Conservation (phyloP, 2,888 invertebrate species). For the Hylaea fasciaria region DNA sequence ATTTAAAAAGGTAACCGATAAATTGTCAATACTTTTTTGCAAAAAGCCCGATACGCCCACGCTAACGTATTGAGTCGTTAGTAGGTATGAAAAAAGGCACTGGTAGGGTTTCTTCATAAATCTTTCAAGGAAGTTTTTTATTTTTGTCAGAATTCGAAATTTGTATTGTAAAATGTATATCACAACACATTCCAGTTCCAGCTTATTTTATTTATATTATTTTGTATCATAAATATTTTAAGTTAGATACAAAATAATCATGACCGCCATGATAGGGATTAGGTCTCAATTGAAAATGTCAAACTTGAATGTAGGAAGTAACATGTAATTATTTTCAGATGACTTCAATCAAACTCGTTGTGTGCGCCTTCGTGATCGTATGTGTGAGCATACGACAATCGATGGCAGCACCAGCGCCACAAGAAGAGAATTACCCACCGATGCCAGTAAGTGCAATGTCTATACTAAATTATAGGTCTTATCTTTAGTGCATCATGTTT, state of each 20-base stretch:
- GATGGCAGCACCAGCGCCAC: conserved; percentile 69
- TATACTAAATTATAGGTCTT: not conserved
- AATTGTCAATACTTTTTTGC: not conserved
- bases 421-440: conserved; percentile 72
- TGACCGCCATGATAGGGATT: too few species aligned
- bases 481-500: too few species aligned
- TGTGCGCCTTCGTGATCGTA: conserved; percentile 64
- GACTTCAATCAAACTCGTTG: conserved; percentile 64
- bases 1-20: not conserved
- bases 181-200: not conserved
- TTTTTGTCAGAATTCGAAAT: not conserved
- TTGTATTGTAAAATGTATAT: not conserved
- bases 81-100: not conserved
- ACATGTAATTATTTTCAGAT: conserved; percentile 56
- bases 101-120: conserved; percentile 7
- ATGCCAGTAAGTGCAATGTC: conserved; percentile 71
- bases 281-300: too few species aligned
- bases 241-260: too few species aligned
- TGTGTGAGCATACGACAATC: conserved; percentile 67
- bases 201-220: not conserved
- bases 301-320: too few species aligned
- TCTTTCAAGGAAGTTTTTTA: conserved; percentile 4
- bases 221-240: too few species aligned
- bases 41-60: conserved; percentile 6
- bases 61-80: conserved; percentile 13